Evolutionary conservation across 2,888 invertebrate genomes (phyloP), one percentile per base, ranked within the genome.

Genomic region (Ophonus ardosiacus): DNA sequence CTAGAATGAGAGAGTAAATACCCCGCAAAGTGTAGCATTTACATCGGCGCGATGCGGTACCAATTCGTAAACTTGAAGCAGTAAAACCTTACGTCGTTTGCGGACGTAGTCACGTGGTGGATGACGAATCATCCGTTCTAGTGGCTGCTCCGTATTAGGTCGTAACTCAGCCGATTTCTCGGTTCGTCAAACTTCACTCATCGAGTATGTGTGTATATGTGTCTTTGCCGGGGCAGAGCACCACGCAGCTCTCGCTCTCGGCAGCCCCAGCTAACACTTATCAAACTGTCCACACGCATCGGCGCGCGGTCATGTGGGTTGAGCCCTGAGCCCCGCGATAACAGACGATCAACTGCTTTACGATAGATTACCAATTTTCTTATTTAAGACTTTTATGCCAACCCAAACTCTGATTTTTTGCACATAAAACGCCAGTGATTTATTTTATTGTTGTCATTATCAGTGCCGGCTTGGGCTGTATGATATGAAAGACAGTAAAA

Each of bases 131-230:
- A 83, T 83, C 74, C 74, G 81, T 65, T 57, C 61, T 61, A 61
- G 80, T 80, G 82, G 57, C 59, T 17, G 74, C 74, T 10, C 51
- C 59, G 59, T 76, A 71, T 71, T 82, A 82, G 57, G 59, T 83
- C 83, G 83, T 83, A 83, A 83, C 83, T 83, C 83, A 38, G 76
- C 59, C 74, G 82, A 74, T 83, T 83, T 83, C 71, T 61, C 59
- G 74, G 83, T 40, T 59, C 74, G 81, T 81, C 81, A 81, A 61
- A 65, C 81, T 43, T 63, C n/a, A 81, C 80, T 59, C 71, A 15
- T 38, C 71, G 24, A 18, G 74, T 74, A 57, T 79, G 59, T 63
- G 59, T 63, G 79, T 56, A 24, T 21, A 13, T 18, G 63, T 7
- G 40, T 71, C 24, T 78, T 8, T 43, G 17, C 18, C 5, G 5